These are phyloP conservation scores for Parus major DNA, from an alignment of 2,113 vertebrate species.

Conservation along the genomic window DNA sequence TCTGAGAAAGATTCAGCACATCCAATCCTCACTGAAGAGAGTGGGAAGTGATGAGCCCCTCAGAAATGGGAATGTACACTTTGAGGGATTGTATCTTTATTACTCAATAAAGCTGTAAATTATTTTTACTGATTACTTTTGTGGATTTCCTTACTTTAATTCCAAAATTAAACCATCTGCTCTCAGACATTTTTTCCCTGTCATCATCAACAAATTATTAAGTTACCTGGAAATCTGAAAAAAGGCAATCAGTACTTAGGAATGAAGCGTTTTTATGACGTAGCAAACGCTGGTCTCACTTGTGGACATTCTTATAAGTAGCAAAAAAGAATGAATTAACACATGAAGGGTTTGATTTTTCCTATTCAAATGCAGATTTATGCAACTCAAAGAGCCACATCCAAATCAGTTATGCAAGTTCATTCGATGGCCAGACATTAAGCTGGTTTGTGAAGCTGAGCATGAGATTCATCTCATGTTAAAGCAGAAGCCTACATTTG, in stretches of 20 bases:
- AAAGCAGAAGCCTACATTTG: background rate
- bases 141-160: background rate
- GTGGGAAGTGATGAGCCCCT: background rate
- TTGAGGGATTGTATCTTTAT: background rate
- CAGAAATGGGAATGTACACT: background rate
- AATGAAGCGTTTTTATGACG: background rate
- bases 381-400: fast-evolving
- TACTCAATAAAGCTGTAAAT: background rate
- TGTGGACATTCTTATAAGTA: background rate
- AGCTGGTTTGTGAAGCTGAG: background rate
- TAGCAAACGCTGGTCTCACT: background rate
- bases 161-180: background rate
- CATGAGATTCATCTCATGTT: background rate
- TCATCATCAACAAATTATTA: background rate
- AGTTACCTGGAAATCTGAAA: background rate
- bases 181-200: background rate
- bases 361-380: background rate
- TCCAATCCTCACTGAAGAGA: background rate
- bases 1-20: background rate
- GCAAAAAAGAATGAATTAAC: background rate
- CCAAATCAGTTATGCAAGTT: background rate
- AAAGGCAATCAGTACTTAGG: background rate
- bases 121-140: background rate
- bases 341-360: background rate
- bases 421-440: background rate